Conservation (phyloP, 2,888 invertebrate species). For the Ophioninae sp. region DNA sequence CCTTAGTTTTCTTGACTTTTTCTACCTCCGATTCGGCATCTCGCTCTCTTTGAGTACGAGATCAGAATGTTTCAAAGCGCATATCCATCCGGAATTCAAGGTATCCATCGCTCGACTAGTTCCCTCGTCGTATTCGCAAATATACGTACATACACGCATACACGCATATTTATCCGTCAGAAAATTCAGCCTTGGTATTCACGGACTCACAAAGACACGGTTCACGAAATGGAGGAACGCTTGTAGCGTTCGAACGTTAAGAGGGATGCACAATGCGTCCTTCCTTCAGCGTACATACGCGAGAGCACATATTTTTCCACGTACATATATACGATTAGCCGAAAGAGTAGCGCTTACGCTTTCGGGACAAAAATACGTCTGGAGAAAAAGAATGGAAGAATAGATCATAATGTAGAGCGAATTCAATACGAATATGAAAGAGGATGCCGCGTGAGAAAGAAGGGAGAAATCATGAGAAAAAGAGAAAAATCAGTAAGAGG, state of each 20-base stretch:
- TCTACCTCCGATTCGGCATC: background rate
- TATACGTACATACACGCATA: background rate
- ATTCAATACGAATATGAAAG: constrained; percentile 54
- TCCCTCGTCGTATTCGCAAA: constrained; percentile 31
- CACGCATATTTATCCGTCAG: constrained; percentile 3
- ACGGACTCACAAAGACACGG: constrained; percentile 40
- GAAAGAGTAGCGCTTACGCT: constrained; percentile 32
- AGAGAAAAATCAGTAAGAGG: constrained; percentile 14
- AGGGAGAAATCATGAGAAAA: constrained; percentile 2
- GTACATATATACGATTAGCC: constrained; percentile 29
- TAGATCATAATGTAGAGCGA: constrained; percentile 63
- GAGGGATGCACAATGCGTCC: constrained; percentile 54
- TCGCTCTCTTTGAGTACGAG: constrained; percentile 20
- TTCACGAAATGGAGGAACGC: constrained; percentile 50
- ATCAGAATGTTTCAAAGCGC: constrained; percentile 53
- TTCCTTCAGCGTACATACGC: constrained; percentile 7
- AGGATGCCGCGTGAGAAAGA: constrained; percentile 16
- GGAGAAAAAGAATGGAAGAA: constrained; percentile 28
- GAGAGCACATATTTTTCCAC: background rate
- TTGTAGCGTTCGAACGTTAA: constrained; percentile 27
- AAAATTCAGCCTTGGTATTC: constrained; percentile 31
- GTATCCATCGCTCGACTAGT: constrained; percentile 47
- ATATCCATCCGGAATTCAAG: constrained; percentile 50
- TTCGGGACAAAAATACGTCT: constrained; percentile 26
- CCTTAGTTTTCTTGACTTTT: background rate